Base-by-base conservation (phyloP, 2,797 vertebrate genomes). In the Adelosebastes latens region DNA sequence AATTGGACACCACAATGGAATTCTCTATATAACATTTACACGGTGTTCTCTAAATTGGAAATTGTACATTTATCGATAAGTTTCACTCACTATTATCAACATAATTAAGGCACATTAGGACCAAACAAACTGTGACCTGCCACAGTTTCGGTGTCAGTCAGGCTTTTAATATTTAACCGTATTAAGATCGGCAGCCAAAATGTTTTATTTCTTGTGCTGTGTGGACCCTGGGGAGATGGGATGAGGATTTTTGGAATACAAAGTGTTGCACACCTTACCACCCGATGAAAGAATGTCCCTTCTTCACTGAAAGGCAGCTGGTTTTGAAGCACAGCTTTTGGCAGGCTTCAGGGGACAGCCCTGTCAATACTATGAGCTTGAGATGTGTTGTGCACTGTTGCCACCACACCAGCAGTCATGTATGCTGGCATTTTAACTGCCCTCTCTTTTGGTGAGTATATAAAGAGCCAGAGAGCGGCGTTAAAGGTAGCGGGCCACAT, bases 401-500 rank as follows among this genome's bases (percentile, higher is more conserved):
- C 42, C 67, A 59, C 77, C 72, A 53, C 72, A 77, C 12, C 24
- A 71, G 16, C 49, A 77, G 75, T 27, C 64, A 52, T 42, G 61
- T 52, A 27, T 49, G 49, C 49, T 67, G 71, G 64, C 80, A 68
- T 65, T 61, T 77, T 24, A 63, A 53, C 56, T 53, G 10, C 20
- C 7, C 7, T 52, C 36, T 76, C 46, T 64, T 86, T 65, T 85
- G 74, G 86, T 59, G 79, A 69, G 67, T 63, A 55, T 64, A 72
- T 60, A 64, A 78, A 79, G 56, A 81, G 75, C 56, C 34, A 61
- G 22, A 70, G 65, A 68, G 62, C n/a, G 11, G 29, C 13, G 5
- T 85, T 63, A 86, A 82, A 86, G 73, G 62, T 27, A 75, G 32
- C 63, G n/a, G 70, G 66, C 68, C 59, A 64, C 67, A 88, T 84